Conservation (phyloP, 2,888 invertebrate genomes). For the Latheticus oryzae region DNA sequence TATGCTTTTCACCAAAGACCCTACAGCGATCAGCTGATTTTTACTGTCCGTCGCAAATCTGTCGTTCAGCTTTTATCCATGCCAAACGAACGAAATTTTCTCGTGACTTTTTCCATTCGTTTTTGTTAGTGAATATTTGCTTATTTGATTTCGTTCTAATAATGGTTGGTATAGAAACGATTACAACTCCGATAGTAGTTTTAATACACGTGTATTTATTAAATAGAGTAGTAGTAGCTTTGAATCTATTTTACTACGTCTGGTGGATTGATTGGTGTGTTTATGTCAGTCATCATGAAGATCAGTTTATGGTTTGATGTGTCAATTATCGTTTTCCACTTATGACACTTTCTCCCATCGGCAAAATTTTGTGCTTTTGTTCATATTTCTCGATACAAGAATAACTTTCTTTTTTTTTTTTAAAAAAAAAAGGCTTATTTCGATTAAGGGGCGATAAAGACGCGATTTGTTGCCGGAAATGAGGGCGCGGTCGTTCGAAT, state of each 20-base stretch:
- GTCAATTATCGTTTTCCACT: slow-evolving; percentile 18
- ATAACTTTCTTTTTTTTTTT: too few relatives aligned
- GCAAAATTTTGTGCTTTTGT: too few relatives aligned
- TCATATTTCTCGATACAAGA: too few relatives aligned
- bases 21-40: slow-evolving; percentile 54
- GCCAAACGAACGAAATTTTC: slow-evolving; percentile 30
- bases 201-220: slow-evolving; percentile 19
- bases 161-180: too few relatives aligned
- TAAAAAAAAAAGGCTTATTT: slow-evolving; percentile 21
- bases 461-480: slow-evolving; percentile 63
- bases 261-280: slow-evolving; percentile 28
- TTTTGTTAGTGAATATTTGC: too few relatives aligned
- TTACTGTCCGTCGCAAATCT: slow-evolving; percentile 50
- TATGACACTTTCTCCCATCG: slow-evolving; percentile 20
- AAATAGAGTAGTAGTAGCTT: slow-evolving; percentile 20
- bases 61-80: slow-evolving; percentile 48
- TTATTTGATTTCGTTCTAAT: too few relatives aligned
- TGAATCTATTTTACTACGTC: slow-evolving; percentile 20
- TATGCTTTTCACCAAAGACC: slow-evolving; percentile 46
- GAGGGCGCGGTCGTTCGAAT: slow-evolving; percentile 66
- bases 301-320: slow-evolving; percentile 24
- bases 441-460: slow-evolving; percentile 57
- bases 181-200: too few relatives aligned
- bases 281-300: slow-evolving; percentile 26
- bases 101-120: too few relatives aligned